Conservation (phyloP, 1,140 invertebrate species). For the Drosophila varians region DNA sequence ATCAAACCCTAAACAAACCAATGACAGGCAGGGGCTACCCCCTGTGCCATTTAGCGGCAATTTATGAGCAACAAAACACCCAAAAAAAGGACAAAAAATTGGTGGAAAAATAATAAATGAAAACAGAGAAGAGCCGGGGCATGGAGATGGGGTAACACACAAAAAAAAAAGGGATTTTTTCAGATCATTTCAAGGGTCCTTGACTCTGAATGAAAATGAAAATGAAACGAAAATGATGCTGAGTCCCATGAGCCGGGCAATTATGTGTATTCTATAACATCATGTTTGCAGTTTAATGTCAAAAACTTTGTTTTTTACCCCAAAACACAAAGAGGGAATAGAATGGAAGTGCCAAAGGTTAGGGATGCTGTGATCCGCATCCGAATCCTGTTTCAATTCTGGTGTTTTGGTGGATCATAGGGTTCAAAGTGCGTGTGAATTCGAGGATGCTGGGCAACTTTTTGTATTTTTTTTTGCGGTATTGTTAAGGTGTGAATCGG, state of each 20-base stretch:
- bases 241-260: slow-evolving; percentile 50
- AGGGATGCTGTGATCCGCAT: slow-evolving; percentile 50
- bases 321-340: slow-evolving; percentile 43
- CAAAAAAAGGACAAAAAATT: slow-evolving; percentile 69
- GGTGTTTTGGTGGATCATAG: neutral
- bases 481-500: slow-evolving; percentile 70
- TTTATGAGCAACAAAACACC: slow-evolving; percentile 80
- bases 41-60: slow-evolving; percentile 69
- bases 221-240: slow-evolving; percentile 71
- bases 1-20: slow-evolving; percentile 82
- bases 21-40: slow-evolving; percentile 50
- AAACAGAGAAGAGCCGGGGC: slow-evolving; percentile 35
- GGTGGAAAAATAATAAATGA: slow-evolving; percentile 73
- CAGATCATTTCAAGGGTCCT: slow-evolving; percentile 82
- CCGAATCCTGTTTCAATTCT: slow-evolving; percentile 20
- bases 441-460: slow-evolving; percentile 59
- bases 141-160: slow-evolving; percentile 5
- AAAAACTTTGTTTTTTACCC: slow-evolving; percentile 78
- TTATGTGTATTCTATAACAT: slow-evolving; percentile 77
- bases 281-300: slow-evolving; percentile 76
- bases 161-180: slow-evolving; percentile 53
- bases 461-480: slow-evolving; percentile 39
- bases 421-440: slow-evolving; percentile 82
- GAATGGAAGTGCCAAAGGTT: slow-evolving; percentile 50
- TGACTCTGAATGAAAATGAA: slow-evolving; percentile 75